phyloP scores from a whole-genome alignment of 1,140 invertebrate genomes.

The Drosophila trapezifrons region DNA sequence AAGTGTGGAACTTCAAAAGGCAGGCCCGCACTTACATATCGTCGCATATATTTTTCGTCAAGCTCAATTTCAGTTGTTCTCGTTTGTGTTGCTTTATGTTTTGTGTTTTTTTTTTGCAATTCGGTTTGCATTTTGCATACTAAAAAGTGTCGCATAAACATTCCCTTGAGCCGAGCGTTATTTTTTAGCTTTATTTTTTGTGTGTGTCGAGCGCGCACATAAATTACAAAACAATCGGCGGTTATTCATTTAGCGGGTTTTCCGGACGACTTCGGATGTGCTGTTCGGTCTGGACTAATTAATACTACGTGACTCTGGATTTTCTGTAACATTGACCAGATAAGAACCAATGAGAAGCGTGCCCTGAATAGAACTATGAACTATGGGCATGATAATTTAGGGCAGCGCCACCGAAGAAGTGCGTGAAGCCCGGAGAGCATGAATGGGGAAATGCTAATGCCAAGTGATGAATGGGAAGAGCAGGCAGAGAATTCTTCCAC shows the following conservation, averaged over 20 bases:
- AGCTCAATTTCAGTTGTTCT: slow-evolving; percentile 35
- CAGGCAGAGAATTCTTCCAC: slow-evolving; percentile 12
- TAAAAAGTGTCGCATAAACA: slow-evolving; percentile 59
- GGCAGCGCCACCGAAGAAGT: slow-evolving; percentile 49
- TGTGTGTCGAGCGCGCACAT: slow-evolving; percentile 7
- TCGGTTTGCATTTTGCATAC: slow-evolving; percentile 56
- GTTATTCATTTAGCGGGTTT: slow-evolving; percentile 29
- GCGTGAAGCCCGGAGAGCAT: slow-evolving; percentile 37
- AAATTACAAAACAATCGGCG: slow-evolving; percentile 40
- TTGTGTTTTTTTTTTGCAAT: slow-evolving; percentile 5
- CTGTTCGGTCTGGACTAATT: slow-evolving; percentile 63
- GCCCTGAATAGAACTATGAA: slow-evolving; percentile 62
- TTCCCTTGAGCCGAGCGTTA: slow-evolving; percentile 29
- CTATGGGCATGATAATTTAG: slow-evolving; percentile 44
- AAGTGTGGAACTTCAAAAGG: slow-evolving; percentile 46
- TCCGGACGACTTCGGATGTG: slow-evolving; percentile 21
- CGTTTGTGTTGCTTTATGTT: slow-evolving; percentile 25
- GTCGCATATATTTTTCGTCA: slow-evolving; percentile 14
- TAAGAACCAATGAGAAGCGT: slow-evolving; percentile 60
- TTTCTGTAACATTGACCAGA: slow-evolving; percentile 46
- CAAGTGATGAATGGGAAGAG: slow-evolving; percentile 39
- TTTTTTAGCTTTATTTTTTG: neutral
- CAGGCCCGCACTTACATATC: slow-evolving; percentile 23
- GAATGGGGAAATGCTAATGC: slow-evolving; percentile 31
- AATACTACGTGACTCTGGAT: slow-evolving; percentile 67